Evolutionary conservation across 2,888 invertebrate species (phyloP), one percentile per base, ranked within the genome.

Genomic region (Ernsta delagoae): DNA sequence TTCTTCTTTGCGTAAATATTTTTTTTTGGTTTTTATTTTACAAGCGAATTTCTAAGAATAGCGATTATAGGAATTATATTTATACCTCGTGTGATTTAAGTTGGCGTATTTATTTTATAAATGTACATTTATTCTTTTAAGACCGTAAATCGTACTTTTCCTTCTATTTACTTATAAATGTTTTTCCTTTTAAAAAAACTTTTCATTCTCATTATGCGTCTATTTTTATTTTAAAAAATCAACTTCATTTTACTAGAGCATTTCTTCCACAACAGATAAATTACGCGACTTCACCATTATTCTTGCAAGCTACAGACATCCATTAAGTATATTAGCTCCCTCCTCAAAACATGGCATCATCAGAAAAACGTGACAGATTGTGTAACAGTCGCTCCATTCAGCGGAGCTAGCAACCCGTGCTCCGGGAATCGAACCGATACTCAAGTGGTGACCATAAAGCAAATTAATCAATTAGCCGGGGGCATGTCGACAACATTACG

Each of bases 381-480:
- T 81, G 80, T 89, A 92, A 91, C 89, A 90, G 87, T 80, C 80
- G 74, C 77, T 79, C 86, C 77, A 86, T 90, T 91, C 81, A 87
- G 71, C 74, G 78, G 72, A 84, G 61, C 78, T 89, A 92, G 82
- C 82, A 85, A 86, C 81, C 90, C 92, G 87, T 91, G 80, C 81
- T 74, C 87, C 82, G 81, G 80, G 89, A 87, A 87, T 85, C 90
- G 89, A 90, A 88, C 89, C 85, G 82, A 79, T 74, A 80, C 88
- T 89, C 87, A 85, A 90, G 90, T 89, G 87, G 83, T 82, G 80
- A 89, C 92, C 92, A 92, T 93, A 93, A 93, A 93, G 90, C 92
- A 92, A 93, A 93, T 92, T 93, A 93, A 92, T 93, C 16, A 16
- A 16, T 16, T 16, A 16, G 16, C 16, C 16, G 16, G 16, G 16